Base-by-base conservation (phyloP, 2,797 vertebrate species). In the Darevskia mixta region DNA sequence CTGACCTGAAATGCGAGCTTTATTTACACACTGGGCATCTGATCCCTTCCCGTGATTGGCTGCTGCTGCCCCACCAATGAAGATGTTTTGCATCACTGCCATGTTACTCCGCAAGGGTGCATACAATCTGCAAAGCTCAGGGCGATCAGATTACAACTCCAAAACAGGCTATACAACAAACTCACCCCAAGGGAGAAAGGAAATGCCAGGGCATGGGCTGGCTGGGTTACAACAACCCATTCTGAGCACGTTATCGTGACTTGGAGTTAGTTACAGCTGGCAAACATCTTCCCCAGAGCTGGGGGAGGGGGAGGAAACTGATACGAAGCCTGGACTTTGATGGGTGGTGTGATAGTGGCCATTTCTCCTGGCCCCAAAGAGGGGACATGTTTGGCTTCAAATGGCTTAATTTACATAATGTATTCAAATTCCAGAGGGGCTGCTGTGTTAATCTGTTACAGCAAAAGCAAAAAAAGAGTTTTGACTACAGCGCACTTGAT, bases 1-100 rank as follows among this genome's bases (percentile, higher is more conserved):
- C 90, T 91, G 90, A 90, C 32, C 86, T 90, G 83, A 0, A 0
- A 91, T 76, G 79, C 86, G 82, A 92, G 45, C 0, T 67, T 90
- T 79, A 82, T 86, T 88, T 93, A 90, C 1, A 1, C 72, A 93
- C 73, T 76, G 77, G 75, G 43, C 45, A 80, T 32, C 32, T 1
- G n/a, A 86, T 79, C 89, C 25, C n/a, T 43, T 86, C 49, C 82
- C 87, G 25, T 0, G 86, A 84, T 79, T 90, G 0, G 87, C 87
- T 94, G 66, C 61, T 45, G 45, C 49, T 86, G 18, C 69, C 79
- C 81, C 77, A 86, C 85, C 87, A 86, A 73, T 76, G 82, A 85
- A 49, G 75, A 1, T 35, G 77, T 91, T 88, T 86, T 86, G 83
- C 82, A 82, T 85, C 86, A 82, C 79, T 85, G 23, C 78, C 87